Base-by-base conservation (phyloP, 2,113 vertebrate species). In the Ameiurus melas region DNA sequence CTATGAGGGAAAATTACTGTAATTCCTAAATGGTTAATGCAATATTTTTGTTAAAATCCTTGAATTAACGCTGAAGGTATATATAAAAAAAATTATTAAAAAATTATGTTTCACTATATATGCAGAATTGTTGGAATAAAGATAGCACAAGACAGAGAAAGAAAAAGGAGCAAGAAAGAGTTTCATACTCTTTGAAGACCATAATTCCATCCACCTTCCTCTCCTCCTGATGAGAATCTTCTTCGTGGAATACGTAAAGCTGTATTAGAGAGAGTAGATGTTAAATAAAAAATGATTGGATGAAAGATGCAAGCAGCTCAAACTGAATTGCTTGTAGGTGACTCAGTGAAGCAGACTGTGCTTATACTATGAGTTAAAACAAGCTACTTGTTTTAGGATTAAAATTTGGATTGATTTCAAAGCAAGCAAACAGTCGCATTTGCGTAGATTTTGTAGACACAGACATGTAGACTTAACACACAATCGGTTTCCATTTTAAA, bases 161-260 rank as follows among this genome's bases (percentile, higher is more conserved):
- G 27, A 83, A 33, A 84, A 17, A 30, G 17, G 3, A 64, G 36
- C 27, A 1, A 36, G 30, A 58, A 17, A 13, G 39, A 79, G 30
- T 47, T 57, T 43, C 94, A 93, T 91, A 97, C 97, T 94, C 95
- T 97, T 91, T 97, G 96, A 95, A 97, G 95, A 86, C 96, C 96
- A 84, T 95, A 95, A 92, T 96, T 96, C 51, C 96, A 97, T 0
- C 96, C 95, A 0, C 97, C 96, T 85, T 97, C 97, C 84, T 97
- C 96, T 0, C 96, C 96, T 36, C 97, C 97, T 0, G 96, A 97
- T 0, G 97, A 97, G 92, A 96, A 97, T 89, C 97, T 96, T 75
- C 97, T 89, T 17, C 91, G 83, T 62, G 91, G 95, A 85, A 95
- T 95, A 43, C 96, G 93, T 62, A 96, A 95, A 47, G 93, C 97